Percentiles rank a stretch among this genome's conserved stretches.
Conservation (phyloP, 2,113 vertebrate genomes). For the Malurus melanocephalus region DNA sequence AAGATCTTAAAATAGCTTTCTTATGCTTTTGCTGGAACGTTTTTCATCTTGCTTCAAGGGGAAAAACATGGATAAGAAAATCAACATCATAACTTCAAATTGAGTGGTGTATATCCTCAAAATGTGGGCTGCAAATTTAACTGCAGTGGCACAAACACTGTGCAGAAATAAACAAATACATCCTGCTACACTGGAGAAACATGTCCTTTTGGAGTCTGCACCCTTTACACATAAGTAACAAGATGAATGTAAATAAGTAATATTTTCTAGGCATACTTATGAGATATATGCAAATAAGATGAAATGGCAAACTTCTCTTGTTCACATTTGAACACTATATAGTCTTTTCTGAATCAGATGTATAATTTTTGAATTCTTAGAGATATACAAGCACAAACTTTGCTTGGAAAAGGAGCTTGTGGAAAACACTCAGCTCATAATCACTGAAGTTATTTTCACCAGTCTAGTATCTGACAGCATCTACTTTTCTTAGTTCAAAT, state of each 20-base stretch:
- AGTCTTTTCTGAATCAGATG: constrained; percentile 55
- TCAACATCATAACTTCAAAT: constrained; percentile 36
- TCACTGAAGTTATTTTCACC: background rate
- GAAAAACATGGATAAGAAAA: constrained; percentile 46
- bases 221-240: constrained; percentile 65
- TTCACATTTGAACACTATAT: constrained; percentile 54
- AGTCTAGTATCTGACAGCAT: background rate
- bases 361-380: constrained; percentile 61
- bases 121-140: constrained; percentile 54
- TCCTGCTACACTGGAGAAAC: constrained; percentile 35
- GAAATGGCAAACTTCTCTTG: constrained; percentile 66
- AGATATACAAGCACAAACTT: constrained; percentile 18
- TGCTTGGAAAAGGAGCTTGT: background rate
- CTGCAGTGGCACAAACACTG: constrained; percentile 37
- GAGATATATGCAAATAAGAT: constrained; percentile 72
- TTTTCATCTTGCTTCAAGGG: constrained; percentile 49
- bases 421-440: background rate
- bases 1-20: constrained; percentile 58
- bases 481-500: background rate
- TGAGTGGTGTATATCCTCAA: constrained; percentile 43
- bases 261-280: constrained; percentile 70
- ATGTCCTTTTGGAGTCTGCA: constrained; percentile 58
- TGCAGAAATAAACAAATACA: constrained; percentile 64
- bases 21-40: constrained; percentile 52
- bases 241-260: constrained; percentile 66